Percentiles rank a stretch among this genome's conserved stretches.
Evolutionary conservation across 2,113 vertebrate genomes (phyloP).

Genomic region (Pangasianodon gigas): DNA sequence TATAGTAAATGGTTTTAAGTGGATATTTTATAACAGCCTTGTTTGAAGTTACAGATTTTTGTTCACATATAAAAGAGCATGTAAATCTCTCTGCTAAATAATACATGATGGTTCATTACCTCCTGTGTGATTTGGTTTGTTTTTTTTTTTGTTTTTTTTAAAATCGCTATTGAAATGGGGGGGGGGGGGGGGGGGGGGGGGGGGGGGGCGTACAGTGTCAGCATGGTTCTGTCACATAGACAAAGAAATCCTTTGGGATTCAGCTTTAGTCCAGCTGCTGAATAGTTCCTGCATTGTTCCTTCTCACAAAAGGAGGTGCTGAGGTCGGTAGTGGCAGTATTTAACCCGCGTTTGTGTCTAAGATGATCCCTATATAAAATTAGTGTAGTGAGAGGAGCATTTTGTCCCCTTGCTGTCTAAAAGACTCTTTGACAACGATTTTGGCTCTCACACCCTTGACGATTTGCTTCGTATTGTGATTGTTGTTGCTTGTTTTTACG

Average conservation of each 20-base stretch:
- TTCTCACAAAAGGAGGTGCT: conserved; percentile 46
- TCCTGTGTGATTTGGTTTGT: neutral
- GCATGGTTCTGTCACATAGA: conserved; percentile 34
- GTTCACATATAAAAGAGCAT: neutral
- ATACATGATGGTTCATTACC: neutral
- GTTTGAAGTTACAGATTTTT: neutral
- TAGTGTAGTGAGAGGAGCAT: neutral
- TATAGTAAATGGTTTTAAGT: neutral
- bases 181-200: fast-evolving
- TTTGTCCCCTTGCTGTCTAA: neutral
- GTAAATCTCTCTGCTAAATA: neutral
- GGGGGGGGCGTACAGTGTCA: neutral
- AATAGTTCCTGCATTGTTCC: conserved; percentile 43
- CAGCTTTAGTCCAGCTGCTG: conserved; percentile 73
- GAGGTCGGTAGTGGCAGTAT: conserved; percentile 45
- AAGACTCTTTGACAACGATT: neutral
- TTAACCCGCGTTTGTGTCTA: neutral
- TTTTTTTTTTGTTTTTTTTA: neutral
- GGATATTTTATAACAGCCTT: neutral
- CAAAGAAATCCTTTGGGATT: conserved; percentile 73
- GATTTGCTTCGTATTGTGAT: neutral
- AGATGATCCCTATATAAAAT: neutral
- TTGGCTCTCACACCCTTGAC: neutral
- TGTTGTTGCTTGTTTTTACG: conserved; percentile 1
- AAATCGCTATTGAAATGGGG: neutral